phyloP scores from a whole-genome alignment of 2,113 vertebrate genomes.

The Seriola aureovittata region DNA sequence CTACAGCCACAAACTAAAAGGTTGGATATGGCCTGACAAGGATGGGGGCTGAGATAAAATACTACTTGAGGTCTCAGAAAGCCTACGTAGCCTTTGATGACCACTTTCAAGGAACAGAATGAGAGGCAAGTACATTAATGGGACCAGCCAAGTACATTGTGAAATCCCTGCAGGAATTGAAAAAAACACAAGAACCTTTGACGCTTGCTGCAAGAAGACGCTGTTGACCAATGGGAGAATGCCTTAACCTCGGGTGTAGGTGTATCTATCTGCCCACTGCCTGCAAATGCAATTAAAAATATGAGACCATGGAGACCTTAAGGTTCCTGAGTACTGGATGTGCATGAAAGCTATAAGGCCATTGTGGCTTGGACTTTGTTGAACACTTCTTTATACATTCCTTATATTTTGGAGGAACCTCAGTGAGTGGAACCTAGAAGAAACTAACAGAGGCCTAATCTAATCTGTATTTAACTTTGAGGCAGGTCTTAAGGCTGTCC shows the following conservation, averaged over 20 bases:
- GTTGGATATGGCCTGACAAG: background rate
- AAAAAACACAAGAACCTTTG: background rate
- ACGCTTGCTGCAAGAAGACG: background rate
- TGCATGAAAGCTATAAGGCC: background rate
- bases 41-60: slow-evolving; percentile 1
- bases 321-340: background rate
- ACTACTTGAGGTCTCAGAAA: background rate
- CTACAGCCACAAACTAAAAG: background rate
- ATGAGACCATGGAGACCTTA: background rate
- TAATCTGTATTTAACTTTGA: too few species aligned
- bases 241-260: background rate
- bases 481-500: too few species aligned
- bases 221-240: background rate
- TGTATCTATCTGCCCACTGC: background rate
- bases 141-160: background rate
- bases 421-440: background rate
- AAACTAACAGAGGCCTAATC: background rate
- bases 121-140: background rate
- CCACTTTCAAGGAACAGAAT: background rate
- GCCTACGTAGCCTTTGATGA: background rate
- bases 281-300: background rate
- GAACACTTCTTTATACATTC: slow-evolving; percentile 10
- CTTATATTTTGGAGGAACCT: background rate
- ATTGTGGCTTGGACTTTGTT: background rate
- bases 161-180: background rate